Conservation (phyloP, 2,113 vertebrate genomes). For the Trogon surrucura region DNA sequence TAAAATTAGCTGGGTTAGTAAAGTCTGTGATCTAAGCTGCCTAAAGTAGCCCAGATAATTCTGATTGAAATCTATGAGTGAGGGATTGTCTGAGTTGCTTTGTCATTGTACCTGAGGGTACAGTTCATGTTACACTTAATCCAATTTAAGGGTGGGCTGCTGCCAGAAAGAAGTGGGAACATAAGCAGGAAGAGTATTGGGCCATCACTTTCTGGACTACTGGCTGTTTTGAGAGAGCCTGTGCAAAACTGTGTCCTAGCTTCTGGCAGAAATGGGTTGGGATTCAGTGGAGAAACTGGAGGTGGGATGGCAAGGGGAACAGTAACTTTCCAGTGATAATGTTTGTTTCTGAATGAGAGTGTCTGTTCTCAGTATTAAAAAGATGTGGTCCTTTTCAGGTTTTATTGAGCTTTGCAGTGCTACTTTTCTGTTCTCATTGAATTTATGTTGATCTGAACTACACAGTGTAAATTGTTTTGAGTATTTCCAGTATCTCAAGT, state of each 20-base stretch:
- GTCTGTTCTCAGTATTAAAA: not conserved
- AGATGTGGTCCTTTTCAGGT: not conserved
- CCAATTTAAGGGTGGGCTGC: not conserved
- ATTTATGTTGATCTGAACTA: not conserved
- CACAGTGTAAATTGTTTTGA: not conserved
- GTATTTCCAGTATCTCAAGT: not conserved
- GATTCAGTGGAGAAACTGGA: not conserved
- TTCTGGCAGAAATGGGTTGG: not conserved
- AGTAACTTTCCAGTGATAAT: not conserved
- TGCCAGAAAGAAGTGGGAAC: not conserved
- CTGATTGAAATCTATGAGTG: not conserved
- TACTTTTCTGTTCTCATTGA: not conserved
- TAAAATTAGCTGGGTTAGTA: not conserved
- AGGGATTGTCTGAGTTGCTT: not conserved
- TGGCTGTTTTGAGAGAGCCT: not conserved
- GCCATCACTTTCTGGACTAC: not conserved
- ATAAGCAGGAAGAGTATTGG: not conserved
- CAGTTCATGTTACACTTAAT: conserved; percentile 1
- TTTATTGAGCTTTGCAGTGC: not conserved
- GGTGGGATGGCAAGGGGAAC: not conserved
- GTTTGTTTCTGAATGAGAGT: not conserved
- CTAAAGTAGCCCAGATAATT: not conserved
- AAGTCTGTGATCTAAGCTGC: not conserved
- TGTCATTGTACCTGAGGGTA: conserved; percentile 1
- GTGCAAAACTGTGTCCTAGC: not conserved